Percentiles rank a stretch among this genome's conserved stretches.
Evolutionary conservation across 2,888 invertebrate species (phyloP).

Genomic region (Chloroclysta siterata): DNA sequence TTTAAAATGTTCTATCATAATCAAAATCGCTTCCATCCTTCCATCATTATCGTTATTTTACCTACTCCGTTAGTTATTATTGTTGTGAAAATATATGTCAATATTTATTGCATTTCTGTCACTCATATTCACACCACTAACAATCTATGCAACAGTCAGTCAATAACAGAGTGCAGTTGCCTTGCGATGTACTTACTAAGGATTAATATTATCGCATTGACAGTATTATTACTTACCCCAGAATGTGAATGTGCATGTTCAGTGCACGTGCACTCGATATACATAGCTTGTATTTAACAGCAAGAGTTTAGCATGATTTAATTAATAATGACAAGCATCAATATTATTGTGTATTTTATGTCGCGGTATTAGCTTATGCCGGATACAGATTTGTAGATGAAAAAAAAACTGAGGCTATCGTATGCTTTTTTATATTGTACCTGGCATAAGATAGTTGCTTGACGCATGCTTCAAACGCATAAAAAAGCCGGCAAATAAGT

Average conservation of each 20-base stretch:
- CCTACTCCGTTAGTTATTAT: slow-evolving; percentile 6
- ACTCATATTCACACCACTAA: slow-evolving; percentile 26
- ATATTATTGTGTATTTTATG: not conserved
- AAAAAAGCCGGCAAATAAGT: not conserved
- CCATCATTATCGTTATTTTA: not conserved
- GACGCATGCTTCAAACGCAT: not conserved
- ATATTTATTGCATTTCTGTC: slow-evolving; percentile 25
- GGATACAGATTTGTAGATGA: not conserved
- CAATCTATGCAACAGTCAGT: slow-evolving; percentile 71
- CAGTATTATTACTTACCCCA: not conserved
- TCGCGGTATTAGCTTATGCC: not conserved
- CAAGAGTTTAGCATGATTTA: not conserved
- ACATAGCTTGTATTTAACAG: not conserved
- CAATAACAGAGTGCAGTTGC: slow-evolving; percentile 48
- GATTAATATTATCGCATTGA: not conserved
- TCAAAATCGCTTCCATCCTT: not conserved
- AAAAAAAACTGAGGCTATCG: too few species aligned
- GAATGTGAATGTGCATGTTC: slow-evolving; percentile 3
- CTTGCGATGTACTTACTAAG: slow-evolving; percentile 5
- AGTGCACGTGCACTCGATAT: not conserved
- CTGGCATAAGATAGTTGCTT: not conserved
- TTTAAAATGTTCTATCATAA: slow-evolving; percentile 7
- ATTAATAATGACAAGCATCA: not conserved
- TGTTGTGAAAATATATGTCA: slow-evolving; percentile 12
- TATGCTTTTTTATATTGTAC: not conserved